Percentiles rank a stretch among this genome's conserved stretches.
These are phyloP conservation scores for Pachyrhynchus sulphureomaculatus DNA, from an alignment of 1,140 invertebrate genomes.

Conservation along the genomic window DNA sequence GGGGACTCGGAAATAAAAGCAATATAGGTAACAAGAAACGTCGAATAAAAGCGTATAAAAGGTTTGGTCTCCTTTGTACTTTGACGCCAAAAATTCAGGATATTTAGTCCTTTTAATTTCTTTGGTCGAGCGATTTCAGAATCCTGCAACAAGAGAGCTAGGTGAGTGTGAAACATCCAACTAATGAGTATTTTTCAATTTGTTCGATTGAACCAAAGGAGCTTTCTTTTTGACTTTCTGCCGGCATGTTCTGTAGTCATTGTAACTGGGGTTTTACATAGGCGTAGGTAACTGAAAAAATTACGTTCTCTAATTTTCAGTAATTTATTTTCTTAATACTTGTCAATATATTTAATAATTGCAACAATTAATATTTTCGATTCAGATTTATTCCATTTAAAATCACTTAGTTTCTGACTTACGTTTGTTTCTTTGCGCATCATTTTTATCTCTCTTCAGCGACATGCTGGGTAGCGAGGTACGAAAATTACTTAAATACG, in stretches of 20 bases:
- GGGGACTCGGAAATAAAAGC: slow-evolving; percentile 14
- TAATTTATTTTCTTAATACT: too few relatives aligned
- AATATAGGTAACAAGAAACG: slow-evolving; percentile 22
- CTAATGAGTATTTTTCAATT: slow-evolving; percentile 54
- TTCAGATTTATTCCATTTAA: too few relatives aligned
- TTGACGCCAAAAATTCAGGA: slow-evolving; percentile 30
- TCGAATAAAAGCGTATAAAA: slow-evolving; percentile 18
- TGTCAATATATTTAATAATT: too few relatives aligned
- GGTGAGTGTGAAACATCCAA: slow-evolving; percentile 49
- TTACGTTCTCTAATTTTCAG: too few relatives aligned
- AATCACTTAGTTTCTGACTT: too few relatives aligned
- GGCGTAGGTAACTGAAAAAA: neutral
- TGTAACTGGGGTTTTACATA: neutral
- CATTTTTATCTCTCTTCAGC: too few relatives aligned
- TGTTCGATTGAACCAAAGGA: slow-evolving; percentile 35
- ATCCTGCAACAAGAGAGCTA: slow-evolving; percentile 30
- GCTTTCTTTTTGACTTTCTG: neutral
- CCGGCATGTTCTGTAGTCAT: neutral
- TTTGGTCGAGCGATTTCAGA: slow-evolving; percentile 12
- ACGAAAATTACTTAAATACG: too few relatives aligned
- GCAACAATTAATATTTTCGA: too few relatives aligned
- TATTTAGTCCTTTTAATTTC: slow-evolving; percentile 32
- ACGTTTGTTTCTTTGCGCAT: too few relatives aligned
- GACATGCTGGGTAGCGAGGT: too few relatives aligned
- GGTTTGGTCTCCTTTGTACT: slow-evolving; percentile 17